Evolutionary conservation across 2,797 vertebrate genomes (phyloP).

Genomic region (Sternotherus odoratus): DNA sequence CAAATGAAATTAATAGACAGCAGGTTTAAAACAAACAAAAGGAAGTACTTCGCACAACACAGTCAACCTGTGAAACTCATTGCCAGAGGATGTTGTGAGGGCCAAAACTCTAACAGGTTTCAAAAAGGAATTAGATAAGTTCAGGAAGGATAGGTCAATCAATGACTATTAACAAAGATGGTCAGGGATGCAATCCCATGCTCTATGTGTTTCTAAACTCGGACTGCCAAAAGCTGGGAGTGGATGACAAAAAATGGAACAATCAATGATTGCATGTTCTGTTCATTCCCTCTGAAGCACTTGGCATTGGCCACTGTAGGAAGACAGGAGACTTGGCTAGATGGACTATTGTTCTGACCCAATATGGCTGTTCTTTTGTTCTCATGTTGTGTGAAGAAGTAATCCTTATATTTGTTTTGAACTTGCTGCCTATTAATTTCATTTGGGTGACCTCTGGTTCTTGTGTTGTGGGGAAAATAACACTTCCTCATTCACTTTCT

Average conservation of each 20-base stretch:
- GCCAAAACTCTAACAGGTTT: no score
- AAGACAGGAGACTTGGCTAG: background rate
- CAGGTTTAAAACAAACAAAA: background rate
- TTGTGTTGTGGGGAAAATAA: background rate
- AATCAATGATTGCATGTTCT: no score
- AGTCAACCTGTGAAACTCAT: no score
- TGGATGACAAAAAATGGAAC: no score
- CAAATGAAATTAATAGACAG: background rate
- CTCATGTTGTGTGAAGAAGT: background rate
- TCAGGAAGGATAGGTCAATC: no score
- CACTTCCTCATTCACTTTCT: background rate
- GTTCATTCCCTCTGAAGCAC: no score
- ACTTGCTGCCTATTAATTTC: background rate
- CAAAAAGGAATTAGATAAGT: no score
- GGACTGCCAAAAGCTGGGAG: no score
- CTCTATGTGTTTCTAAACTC: no score
- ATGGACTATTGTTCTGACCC: background rate
- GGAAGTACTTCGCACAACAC: background rate
- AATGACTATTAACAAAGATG: no score
- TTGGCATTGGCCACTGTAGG: background rate
- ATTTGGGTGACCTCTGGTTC: background rate
- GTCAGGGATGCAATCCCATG: no score
- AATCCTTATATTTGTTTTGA: background rate
- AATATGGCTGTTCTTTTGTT: background rate
- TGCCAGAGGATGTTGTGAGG: no score